phyloP scores from a whole-genome alignment of 2,888 invertebrate genomes.

The Dione vanillae region DNA sequence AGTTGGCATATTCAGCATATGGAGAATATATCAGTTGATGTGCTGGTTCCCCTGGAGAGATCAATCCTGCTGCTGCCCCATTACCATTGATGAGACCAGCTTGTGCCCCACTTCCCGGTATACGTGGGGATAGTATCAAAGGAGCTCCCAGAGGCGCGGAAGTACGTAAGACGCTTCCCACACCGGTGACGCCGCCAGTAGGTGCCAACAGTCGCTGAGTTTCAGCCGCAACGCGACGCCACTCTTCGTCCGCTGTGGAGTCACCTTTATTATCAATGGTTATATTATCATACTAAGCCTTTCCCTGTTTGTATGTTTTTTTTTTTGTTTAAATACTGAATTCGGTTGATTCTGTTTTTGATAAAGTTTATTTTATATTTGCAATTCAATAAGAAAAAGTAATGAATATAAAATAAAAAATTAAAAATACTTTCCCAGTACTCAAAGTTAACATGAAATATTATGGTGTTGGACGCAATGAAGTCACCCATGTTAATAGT shows the following conservation, averaged over 20 bases:
- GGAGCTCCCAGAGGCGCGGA: conserved; percentile 95
- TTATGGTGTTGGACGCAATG: conserved; percentile 52
- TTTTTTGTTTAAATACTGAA: background rate
- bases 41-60: conserved; percentile 86
- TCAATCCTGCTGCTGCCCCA: conserved; percentile 72
- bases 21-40: conserved; percentile 94
- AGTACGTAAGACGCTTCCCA: conserved; percentile 85
- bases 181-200: conserved; percentile 78
- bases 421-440: conserved; percentile 27
- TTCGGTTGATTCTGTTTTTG: background rate
- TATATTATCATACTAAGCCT: conserved; percentile 28
- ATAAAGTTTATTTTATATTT: background rate
- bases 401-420: conserved; percentile 6
- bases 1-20: conserved; percentile 95
- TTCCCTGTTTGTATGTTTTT: conserved; percentile 9
- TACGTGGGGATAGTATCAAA: conserved; percentile 94
- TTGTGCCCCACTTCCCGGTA: conserved; percentile 92
- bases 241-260: conserved; percentile 91
- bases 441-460: conserved; percentile 30
- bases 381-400: background rate
- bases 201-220: conserved; percentile 89
- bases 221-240: conserved; percentile 93
- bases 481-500: conserved; percentile 70
- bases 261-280: conserved; percentile 42
- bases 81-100: conserved; percentile 86